Evolutionary conservation across 2,113 vertebrate genomes (phyloP).

Genomic region (Melanotaenia duboulayi): DNA sequence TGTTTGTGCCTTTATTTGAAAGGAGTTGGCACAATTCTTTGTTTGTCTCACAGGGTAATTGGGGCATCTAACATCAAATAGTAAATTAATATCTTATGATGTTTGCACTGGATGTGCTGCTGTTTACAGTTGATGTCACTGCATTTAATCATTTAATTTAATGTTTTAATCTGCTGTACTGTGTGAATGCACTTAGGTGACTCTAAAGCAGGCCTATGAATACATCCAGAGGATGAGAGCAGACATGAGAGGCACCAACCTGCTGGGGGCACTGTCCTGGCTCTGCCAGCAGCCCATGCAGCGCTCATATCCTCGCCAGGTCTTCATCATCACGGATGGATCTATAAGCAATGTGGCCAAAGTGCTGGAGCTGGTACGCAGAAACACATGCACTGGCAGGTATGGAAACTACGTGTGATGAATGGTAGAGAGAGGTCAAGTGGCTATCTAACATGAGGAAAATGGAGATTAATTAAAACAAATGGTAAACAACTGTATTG

Average conservation of each 20-base stretch:
- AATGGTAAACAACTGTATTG: constrained; percentile 6
- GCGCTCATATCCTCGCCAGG: constrained; percentile 90
- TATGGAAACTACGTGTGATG: constrained; percentile 60
- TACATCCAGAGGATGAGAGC: constrained; percentile 83
- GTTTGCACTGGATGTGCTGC: constrained; percentile 44
- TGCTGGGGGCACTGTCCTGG: constrained; percentile 89
- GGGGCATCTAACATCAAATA: constrained; percentile 57
- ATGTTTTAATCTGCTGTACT: neutral
- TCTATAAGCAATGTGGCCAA: constrained; percentile 75
- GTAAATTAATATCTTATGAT: constrained; percentile 37
- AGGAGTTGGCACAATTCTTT: constrained; percentile 48
- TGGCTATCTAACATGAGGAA: neutral
- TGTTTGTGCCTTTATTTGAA: constrained; percentile 65
- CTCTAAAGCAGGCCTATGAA: constrained; percentile 82
- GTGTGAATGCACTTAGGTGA: constrained; percentile 79
- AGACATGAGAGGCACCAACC: constrained; percentile 77
- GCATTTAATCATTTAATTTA: no score
- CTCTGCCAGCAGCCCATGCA: constrained; percentile 88
- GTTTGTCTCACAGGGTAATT: constrained; percentile 30
- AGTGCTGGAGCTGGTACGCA: constrained; percentile 89
- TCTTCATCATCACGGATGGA: constrained; percentile 88
- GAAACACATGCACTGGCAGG: constrained; percentile 89
- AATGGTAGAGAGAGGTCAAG: neutral
- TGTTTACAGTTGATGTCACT: constrained; percentile 37
- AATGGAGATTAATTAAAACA: neutral